Evolutionary conservation across 2,888 invertebrate species (phyloP).

Genomic region (Volucella inanis): DNA sequence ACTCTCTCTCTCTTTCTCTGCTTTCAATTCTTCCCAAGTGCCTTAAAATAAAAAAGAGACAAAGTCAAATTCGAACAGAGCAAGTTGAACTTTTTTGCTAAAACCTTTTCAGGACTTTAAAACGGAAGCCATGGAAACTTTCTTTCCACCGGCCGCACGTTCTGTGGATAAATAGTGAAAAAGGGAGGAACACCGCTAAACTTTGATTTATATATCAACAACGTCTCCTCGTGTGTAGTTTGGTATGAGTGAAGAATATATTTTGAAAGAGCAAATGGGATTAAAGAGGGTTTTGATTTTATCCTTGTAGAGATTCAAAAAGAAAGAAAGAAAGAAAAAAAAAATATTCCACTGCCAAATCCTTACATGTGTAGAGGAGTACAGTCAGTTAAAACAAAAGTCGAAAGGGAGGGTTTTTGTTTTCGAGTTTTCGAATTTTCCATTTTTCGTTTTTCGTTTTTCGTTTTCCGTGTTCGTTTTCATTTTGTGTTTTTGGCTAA

Average conservation of each 20-base stretch:
- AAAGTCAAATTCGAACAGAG: background rate
- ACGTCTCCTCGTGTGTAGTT: conserved; percentile 25
- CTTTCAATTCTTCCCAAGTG: background rate
- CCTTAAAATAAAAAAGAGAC: conserved; percentile 4
- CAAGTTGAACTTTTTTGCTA: conserved; percentile 22
- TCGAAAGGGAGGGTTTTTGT: background rate
- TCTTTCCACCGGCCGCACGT: background rate
- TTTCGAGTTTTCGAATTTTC: background rate
- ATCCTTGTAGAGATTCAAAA: conserved; percentile 14
- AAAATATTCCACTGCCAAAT: background rate
- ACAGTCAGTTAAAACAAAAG: no score
- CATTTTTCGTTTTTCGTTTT: background rate
- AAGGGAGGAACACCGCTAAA: conserved; percentile 23
- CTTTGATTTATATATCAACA: conserved; percentile 36
- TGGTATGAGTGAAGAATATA: conserved; percentile 6
- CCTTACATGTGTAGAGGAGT: background rate
- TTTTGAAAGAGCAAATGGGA: background rate
- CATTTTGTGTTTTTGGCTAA: conserved; percentile 29
- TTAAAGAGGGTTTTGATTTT: background rate
- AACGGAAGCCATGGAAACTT: conserved; percentile 11
- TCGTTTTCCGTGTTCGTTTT: background rate
- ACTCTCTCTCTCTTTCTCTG: background rate
- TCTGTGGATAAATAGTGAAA: no score
- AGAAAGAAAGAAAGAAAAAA: background rate
- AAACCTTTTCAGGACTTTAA: conserved; percentile 13